A percentile compares a stretch with the other conserved stretches of the same genome.
phyloP scores from a whole-genome alignment of 2,888 invertebrate genomes.

The Seira musarum region DNA sequence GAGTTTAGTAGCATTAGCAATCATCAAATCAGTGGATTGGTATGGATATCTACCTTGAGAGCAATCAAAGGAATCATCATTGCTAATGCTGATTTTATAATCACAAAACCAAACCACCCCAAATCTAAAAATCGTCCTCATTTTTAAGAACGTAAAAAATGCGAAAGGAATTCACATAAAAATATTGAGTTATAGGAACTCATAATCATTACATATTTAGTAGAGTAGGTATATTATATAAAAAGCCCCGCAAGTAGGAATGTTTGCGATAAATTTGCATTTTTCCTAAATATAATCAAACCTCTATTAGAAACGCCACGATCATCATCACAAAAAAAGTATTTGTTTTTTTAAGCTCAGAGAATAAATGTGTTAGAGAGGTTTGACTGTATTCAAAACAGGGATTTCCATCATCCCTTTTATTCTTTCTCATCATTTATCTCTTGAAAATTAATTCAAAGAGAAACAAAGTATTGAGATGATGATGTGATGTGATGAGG shows the following conservation, averaged over 20 bases:
- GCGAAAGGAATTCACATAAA: slow-evolving; percentile 17
- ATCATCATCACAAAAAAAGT: neutral
- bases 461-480: neutral
- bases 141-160: neutral
- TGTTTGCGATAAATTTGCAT: no score
- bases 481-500: no score
- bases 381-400: neutral
- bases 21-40: slow-evolving; percentile 11
- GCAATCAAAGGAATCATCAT: no score
- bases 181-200: slow-evolving; percentile 28
- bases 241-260: no score
- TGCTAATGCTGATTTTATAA: slow-evolving; percentile 26
- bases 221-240: neutral
- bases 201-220: neutral
- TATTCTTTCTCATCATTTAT: neutral
- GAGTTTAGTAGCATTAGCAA: slow-evolving; percentile 7
- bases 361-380: no score
- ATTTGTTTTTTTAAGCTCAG: no score
- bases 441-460: neutral
- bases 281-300: no score
- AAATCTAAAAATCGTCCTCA: slow-evolving; percentile 2
- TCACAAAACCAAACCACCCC: slow-evolving; percentile 39
- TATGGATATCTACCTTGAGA: neutral
- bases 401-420: neutral
- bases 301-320: no score